Percentiles rank a stretch among this genome's conserved stretches.
Evolutionary conservation across 2,888 invertebrate genomes (phyloP).

Genomic region (Hypercompe scribonia): DNA sequence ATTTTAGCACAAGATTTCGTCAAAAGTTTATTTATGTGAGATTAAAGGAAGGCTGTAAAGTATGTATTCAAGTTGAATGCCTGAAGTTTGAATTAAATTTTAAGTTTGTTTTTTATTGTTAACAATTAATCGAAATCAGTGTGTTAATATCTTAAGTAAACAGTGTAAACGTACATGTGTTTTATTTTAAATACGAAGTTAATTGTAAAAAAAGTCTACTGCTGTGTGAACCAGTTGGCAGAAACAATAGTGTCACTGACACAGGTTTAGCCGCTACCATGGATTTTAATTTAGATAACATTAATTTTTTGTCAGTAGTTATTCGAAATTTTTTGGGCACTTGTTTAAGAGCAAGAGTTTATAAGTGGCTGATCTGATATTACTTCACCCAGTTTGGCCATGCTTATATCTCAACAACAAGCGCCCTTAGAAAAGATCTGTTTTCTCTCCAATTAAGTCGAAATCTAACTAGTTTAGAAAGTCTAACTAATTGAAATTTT

Average conservation of each 20-base stretch:
- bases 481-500: no score
- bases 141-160: slow-evolving; percentile 42
- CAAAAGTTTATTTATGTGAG: slow-evolving; percentile 44
- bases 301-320: no score
- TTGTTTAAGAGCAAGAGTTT: no score
- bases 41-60: slow-evolving; percentile 55
- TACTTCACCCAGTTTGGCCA: no score
- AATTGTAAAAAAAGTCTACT: background rate
- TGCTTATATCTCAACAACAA: no score
- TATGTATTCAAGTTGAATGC: slow-evolving; percentile 62
- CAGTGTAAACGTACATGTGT: slow-evolving; percentile 30
- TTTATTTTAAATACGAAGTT: background rate
- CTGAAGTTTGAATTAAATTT: slow-evolving; percentile 66
- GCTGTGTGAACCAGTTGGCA: background rate
- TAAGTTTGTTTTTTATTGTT: slow-evolving; percentile 53
- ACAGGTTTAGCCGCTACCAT: no score
- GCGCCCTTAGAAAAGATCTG: no score
- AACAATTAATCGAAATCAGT: slow-evolving; percentile 32
- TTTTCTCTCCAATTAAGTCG: no score
- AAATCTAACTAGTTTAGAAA: no score
- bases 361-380: no score
- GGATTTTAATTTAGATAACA: no score
- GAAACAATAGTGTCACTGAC: background rate
- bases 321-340: no score
- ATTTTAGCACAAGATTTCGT: slow-evolving; percentile 35